phyloP scores from a whole-genome alignment of 2,888 invertebrate species.

The Choristoneura rosaceana region DNA sequence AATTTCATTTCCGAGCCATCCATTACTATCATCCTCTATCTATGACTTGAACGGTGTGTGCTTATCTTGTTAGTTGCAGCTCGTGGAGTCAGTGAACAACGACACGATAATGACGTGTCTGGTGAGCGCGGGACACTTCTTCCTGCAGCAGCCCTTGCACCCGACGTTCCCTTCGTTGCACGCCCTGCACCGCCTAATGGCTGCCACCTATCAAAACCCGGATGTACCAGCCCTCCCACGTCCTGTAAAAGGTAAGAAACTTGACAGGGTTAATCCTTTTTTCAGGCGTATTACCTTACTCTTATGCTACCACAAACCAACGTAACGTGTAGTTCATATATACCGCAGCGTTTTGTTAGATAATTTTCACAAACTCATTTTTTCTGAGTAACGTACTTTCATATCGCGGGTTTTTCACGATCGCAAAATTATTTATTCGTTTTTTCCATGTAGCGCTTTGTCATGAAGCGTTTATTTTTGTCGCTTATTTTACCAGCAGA shows the following conservation, averaged over 20 bases:
- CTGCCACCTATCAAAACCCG: conserved; percentile 90
- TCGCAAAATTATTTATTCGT: no score
- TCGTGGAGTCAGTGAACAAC: conserved; percentile 96
- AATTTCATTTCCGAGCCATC: background rate
- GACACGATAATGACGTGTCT: conserved; percentile 96
- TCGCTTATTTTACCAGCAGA: no score
- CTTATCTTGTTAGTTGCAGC: conserved; percentile 83
- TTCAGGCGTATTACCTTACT: no score
- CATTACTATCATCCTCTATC: background rate
- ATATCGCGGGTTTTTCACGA: no score
- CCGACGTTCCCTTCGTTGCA: conserved; percentile 95
- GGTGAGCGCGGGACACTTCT: conserved; percentile 94
- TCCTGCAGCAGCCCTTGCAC: conserved; percentile 98
- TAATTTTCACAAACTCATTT: no score
- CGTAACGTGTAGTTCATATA: no score
- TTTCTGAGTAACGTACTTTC: no score
- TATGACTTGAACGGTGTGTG: conserved; percentile 54
- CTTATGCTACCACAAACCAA: no score
- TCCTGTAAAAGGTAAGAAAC: conserved; percentile 89
- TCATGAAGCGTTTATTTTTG: no score
- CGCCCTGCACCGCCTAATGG: conserved; percentile 93
- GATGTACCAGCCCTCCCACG: conserved; percentile 93
- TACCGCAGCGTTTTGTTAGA: no score
- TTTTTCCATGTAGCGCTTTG: no score
- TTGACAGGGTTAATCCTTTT: background rate